Conservation (phyloP, 2,113 vertebrate species). For the Argyrosomus japonicus region DNA sequence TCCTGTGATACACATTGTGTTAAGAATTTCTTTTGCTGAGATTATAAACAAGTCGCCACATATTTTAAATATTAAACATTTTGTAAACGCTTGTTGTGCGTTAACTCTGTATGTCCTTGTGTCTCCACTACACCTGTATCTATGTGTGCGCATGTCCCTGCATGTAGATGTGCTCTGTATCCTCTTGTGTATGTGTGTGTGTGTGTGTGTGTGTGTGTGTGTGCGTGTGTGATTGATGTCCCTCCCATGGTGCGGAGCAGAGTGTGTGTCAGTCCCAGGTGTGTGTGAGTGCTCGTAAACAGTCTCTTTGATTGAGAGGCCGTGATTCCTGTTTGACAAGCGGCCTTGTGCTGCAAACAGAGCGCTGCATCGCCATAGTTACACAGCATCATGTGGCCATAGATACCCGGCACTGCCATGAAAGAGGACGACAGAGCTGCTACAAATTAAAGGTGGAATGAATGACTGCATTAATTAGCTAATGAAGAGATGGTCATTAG, state of each 20-base stretch:
- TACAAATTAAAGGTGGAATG: not conserved
- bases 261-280: conserved; percentile 75
- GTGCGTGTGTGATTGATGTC: conserved; percentile 54
- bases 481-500: conserved; percentile 21
- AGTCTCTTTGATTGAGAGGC: conserved; percentile 75
- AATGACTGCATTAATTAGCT: conserved; percentile 50
- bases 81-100: not conserved
- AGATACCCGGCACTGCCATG: conserved; percentile 9
- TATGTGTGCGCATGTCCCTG: not conserved
- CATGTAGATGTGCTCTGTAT: not conserved
- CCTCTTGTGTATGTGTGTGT: conserved; percentile 28
- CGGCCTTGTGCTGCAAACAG: conserved; percentile 71
- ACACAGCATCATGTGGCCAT: conserved; percentile 44
- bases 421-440: conserved; percentile 26
- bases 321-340: conserved; percentile 64
- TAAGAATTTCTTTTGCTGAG: not conserved
- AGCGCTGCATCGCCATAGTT: conserved; percentile 64
- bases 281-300: conserved; percentile 71
- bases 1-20: not conserved
- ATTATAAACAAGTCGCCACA: not conserved
- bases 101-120: not conserved
- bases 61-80: not conserved
- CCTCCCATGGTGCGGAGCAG: conserved; percentile 37
- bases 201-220: conserved; percentile 29
- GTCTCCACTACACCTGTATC: conserved; percentile 4